Evolutionary conservation across 2,888 invertebrate genomes (phyloP).

Genomic region (Meandrusa payeni): DNA sequence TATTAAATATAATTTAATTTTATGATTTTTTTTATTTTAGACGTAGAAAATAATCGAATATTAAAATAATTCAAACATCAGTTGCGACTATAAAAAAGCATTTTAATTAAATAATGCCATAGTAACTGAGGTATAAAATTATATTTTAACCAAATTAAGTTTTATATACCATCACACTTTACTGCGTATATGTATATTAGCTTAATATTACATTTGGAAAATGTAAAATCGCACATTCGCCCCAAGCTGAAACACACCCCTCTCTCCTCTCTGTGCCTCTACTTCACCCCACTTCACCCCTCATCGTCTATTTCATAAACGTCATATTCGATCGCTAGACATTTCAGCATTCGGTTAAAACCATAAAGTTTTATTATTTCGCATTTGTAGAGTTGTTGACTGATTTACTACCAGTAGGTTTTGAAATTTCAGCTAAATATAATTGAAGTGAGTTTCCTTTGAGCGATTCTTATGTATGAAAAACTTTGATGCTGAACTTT

Average conservation of each 20-base stretch:
- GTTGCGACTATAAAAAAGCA: conserved; percentile 40
- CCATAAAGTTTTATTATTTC: too few species aligned
- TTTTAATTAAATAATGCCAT: conserved; percentile 21
- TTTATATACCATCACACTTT: conserved; percentile 24
- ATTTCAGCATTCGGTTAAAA: not conserved
- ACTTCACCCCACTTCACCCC: conserved; percentile 44
- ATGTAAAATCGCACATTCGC: conserved; percentile 49
- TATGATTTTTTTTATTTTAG: conserved; percentile 22
- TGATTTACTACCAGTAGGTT: too few species aligned
- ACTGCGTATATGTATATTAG: conserved; percentile 29
- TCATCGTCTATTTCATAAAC: conserved; percentile 46
- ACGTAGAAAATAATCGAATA: conserved; percentile 49
- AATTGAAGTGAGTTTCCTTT: too few species aligned
- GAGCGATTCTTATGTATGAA: too few species aligned
- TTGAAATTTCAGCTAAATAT: too few species aligned
- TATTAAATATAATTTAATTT: too few species aligned
- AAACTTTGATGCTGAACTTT: too few species aligned
- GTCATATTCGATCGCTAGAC: conserved; percentile 52
- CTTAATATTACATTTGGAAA: conserved; percentile 49
- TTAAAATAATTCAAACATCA: conserved; percentile 49
- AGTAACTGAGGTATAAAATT: conserved; percentile 4
- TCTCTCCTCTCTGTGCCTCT: conserved; percentile 38
- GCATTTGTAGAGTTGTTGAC: too few species aligned
- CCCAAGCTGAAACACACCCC: conserved; percentile 47
- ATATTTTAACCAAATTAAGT: conserved; percentile 6